These are phyloP conservation scores for Eurytoma adleriae DNA, from an alignment of 2,888 invertebrate genomes.

Conservation along the genomic window DNA sequence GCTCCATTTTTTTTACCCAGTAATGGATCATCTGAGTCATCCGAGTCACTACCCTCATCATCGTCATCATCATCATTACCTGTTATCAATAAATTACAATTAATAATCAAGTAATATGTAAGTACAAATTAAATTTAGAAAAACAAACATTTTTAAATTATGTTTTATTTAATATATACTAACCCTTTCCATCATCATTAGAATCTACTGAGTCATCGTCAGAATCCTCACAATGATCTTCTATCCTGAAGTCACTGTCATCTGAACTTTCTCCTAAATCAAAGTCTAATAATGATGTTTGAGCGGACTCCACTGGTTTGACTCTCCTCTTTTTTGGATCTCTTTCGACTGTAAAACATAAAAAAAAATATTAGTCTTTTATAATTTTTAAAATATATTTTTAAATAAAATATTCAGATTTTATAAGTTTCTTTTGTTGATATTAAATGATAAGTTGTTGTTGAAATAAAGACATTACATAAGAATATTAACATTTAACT, in stretches of 20 bases:
- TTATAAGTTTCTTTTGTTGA: too few species aligned
- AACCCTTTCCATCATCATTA: conserved; percentile 81
- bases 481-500: background rate
- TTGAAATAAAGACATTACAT: background rate
- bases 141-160: conserved; percentile 6
- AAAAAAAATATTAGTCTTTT: background rate
- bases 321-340: conserved; percentile 89
- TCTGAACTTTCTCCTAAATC: conserved; percentile 95
- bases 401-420: background rate
- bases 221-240: conserved; percentile 88
- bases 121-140: background rate
- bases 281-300: conserved; percentile 85
- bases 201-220: conserved; percentile 87
- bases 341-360: conserved; percentile 78
- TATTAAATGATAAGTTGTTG: background rate
- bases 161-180: background rate
- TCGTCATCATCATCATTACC: conserved; percentile 61
- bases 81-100: conserved; percentile 5
- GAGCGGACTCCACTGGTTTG: conserved; percentile 86
- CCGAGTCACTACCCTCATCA: conserved; percentile 74
- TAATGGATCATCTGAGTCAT: conserved; percentile 74
- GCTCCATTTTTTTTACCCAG: conserved; percentile 67
- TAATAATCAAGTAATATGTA: background rate
- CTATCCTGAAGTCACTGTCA: conserved; percentile 95
- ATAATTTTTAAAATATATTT: background rate